A percentile compares a stretch with the other conserved stretches of the same genome.
Evolutionary conservation across 2,888 invertebrate species (phyloP).

Genomic region (Metacarcinus magister): DNA sequence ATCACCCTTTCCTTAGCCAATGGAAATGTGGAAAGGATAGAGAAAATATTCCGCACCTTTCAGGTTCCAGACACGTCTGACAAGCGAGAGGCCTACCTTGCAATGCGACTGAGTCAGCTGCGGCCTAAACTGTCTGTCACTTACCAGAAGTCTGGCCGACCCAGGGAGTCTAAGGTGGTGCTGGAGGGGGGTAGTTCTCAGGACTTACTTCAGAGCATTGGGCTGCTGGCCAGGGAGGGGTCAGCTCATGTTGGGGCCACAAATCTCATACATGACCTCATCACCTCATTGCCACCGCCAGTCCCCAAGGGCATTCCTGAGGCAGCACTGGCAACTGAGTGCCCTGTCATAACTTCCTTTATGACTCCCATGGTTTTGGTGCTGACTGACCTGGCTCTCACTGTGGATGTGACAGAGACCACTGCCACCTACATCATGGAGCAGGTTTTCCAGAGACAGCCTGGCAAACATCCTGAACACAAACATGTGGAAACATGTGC

Average conservation of each 20-base stretch:
- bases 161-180: slow-evolving; percentile 36
- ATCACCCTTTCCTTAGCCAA: slow-evolving; percentile 76
- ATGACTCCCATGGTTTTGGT: slow-evolving; percentile 73
- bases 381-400: slow-evolving; percentile 71
- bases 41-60: slow-evolving; percentile 71
- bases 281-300: slow-evolving; percentile 72
- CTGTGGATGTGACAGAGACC: slow-evolving; percentile 70
- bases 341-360: slow-evolving; percentile 68
- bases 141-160: slow-evolving; percentile 50
- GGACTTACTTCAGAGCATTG: slow-evolving; percentile 67
- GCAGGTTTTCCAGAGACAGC: slow-evolving; percentile 69
- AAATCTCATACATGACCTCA: slow-evolving; percentile 73
- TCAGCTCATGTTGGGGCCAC: slow-evolving; percentile 73
- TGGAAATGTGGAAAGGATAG: slow-evolving; percentile 68
- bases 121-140: slow-evolving; percentile 67
- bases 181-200: not conserved
- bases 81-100: slow-evolving; percentile 67
- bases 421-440: slow-evolving; percentile 72
- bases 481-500: slow-evolving; percentile 8
- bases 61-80: slow-evolving; percentile 67
- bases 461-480: not conserved
- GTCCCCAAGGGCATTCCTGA: slow-evolving; percentile 69
- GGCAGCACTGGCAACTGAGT: slow-evolving; percentile 54
- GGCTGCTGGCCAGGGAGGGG: slow-evolving; percentile 74
- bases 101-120: slow-evolving; percentile 65